Percentiles rank a stretch among this genome's conserved stretches.
These are phyloP conservation scores for Saguinus midas DNA, from an alignment of 2,113 vertebrate genomes.

Conservation along the genomic window DNA sequence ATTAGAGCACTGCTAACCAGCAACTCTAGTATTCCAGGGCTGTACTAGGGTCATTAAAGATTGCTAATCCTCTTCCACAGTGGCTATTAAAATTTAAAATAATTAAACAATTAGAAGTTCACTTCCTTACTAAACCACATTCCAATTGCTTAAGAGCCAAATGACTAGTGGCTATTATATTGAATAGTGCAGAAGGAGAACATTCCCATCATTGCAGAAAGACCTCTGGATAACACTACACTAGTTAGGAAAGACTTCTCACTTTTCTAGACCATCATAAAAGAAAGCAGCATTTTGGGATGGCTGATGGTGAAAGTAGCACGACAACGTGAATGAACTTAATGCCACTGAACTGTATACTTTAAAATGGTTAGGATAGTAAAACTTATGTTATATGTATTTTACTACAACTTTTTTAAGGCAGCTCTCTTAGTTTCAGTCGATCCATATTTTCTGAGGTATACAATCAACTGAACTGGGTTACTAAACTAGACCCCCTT, in stretches of 20 bases:
- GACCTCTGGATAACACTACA: not conserved
- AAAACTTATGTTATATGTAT: not conserved
- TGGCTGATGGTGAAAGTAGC: not conserved
- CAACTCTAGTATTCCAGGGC: not conserved
- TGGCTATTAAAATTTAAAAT: not conserved
- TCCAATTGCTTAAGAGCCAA: not conserved
- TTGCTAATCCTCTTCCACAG: not conserved
- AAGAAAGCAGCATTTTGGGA: not conserved
- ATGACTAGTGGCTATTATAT: not conserved
- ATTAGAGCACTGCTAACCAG: not conserved
- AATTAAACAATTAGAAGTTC: constrained; percentile 6
- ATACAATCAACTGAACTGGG: not conserved
- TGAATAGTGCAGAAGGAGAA: not conserved
- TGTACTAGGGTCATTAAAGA: not conserved
- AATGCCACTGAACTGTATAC: not conserved
- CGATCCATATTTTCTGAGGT: not conserved
- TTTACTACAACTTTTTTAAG: not conserved
- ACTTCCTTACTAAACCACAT: not conserved
- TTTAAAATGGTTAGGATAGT: not conserved
- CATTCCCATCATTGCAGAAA: not conserved
- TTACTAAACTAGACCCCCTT: not conserved
- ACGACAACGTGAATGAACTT: not conserved
- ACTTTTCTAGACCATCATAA: not conserved
- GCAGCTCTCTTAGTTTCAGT: not conserved
- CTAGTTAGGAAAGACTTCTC: not conserved